Percentiles rank a stretch among this genome's conserved stretches.
phyloP scores from a whole-genome alignment of 2,888 invertebrate genomes.

The Eutolmus rufibarbis region DNA sequence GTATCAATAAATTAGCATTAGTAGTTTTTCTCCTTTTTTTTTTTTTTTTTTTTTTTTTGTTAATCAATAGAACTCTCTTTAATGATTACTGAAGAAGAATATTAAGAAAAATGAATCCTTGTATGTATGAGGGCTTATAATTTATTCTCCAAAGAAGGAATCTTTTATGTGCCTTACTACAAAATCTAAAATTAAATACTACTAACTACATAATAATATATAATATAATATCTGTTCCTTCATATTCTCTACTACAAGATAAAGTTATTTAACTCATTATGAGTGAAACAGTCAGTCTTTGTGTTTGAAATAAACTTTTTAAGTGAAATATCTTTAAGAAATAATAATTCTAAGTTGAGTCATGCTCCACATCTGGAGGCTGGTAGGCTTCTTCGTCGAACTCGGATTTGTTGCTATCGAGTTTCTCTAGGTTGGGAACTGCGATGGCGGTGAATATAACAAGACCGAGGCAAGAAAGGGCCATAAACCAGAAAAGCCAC shows the following conservation, averaged over 20 bases:
- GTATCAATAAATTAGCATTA: too few species aligned
- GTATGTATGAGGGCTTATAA: neutral
- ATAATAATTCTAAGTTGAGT: neutral
- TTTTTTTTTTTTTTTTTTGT: too few species aligned
- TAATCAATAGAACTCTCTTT: too few species aligned
- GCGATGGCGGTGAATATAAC: conserved; percentile 66
- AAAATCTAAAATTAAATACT: neutral
- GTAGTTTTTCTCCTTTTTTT: too few species aligned
- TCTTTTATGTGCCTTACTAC: neutral
- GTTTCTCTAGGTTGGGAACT: conserved; percentile 49
- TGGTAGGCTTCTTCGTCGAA: conserved; percentile 40
- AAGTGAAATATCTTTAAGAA: neutral
- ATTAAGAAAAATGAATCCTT: neutral
- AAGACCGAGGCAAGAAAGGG: conserved; percentile 67
- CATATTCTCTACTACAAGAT: neutral
- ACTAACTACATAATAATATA: neutral
- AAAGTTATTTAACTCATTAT: neutral
- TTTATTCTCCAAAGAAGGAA: neutral
- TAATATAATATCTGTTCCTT: neutral
- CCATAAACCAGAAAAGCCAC: conserved; percentile 74
- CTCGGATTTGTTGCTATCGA: conserved; percentile 46
- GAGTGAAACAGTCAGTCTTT: conserved; percentile 6
- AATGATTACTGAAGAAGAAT: too few species aligned
- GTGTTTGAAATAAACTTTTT: neutral
- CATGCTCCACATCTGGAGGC: conserved; percentile 11